These are phyloP conservation scores for Allolobophora icterica DNA, from an alignment of 2,888 invertebrate genomes.

Conservation along the genomic window DNA sequence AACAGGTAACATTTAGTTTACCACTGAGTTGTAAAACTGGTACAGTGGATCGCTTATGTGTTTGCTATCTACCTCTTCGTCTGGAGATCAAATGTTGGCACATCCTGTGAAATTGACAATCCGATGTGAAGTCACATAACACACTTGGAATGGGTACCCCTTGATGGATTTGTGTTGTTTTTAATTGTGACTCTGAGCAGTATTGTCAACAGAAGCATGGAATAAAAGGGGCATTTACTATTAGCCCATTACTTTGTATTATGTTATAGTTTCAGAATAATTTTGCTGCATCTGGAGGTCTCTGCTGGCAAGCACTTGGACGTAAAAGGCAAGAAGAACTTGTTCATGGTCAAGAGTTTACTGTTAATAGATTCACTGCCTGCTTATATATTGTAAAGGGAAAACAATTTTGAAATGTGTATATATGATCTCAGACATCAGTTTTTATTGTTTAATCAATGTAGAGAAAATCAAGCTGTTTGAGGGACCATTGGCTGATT, in stretches of 20 bases:
- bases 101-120: too few relatives aligned
- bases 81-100: not conserved
- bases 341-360: not conserved
- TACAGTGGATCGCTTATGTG: not conserved
- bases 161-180: too few relatives aligned
- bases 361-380: too few relatives aligned
- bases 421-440: not conserved
- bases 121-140: too few relatives aligned
- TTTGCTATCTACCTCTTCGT: not conserved
- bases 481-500: not conserved
- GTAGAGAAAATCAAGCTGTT: not conserved
- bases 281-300: too few relatives aligned
- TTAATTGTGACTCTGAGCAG: too few relatives aligned
- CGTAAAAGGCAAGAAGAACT: not conserved
- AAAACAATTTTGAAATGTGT: not conserved
- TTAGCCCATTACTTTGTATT: too few relatives aligned
- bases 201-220: too few relatives aligned
- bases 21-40: not conserved
- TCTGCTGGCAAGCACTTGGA: not conserved
- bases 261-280: too few relatives aligned
- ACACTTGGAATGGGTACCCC: too few relatives aligned
- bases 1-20: not conserved
- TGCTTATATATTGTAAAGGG: too few relatives aligned
- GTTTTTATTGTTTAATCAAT: not conserved
- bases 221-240: too few relatives aligned